Evolutionary conservation across 2,113 vertebrate genomes (phyloP).

Genomic region (Peromyscus maniculatus): DNA sequence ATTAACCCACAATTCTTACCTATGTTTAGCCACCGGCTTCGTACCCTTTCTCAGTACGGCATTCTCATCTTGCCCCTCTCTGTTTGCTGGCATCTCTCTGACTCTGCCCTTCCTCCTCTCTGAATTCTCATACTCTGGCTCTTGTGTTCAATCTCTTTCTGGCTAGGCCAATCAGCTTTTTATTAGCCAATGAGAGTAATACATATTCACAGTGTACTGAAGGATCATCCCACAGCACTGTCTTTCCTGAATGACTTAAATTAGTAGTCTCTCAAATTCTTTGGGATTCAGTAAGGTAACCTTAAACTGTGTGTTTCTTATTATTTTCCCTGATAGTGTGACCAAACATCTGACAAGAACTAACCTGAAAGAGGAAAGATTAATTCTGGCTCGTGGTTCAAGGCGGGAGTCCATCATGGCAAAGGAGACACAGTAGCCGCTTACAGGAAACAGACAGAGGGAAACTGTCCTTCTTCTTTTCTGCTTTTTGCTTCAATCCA

Average conservation of each 20-base stretch:
- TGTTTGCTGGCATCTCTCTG: too few species aligned
- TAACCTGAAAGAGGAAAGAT: not conserved
- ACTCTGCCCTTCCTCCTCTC: too few species aligned
- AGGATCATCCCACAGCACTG: not conserved
- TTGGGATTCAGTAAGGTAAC: conserved; percentile 1
- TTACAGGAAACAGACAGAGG: not conserved
- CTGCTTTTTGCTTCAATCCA: not conserved
- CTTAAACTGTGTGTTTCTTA: conserved; percentile 27
- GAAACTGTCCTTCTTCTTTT: not conserved
- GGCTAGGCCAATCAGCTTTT: too few species aligned
- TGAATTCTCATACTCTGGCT: too few species aligned
- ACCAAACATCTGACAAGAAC: not conserved
- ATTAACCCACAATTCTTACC: too few species aligned
- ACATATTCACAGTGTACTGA: too few species aligned
- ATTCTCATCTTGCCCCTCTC: too few species aligned
- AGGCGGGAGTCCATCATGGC: not conserved
- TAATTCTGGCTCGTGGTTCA: too few species aligned
- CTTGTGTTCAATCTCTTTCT: too few species aligned
- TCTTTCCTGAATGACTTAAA: not conserved
- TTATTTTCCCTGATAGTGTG: not conserved
- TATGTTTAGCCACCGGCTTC: too few species aligned
- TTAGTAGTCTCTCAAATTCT: conserved; percentile 29
- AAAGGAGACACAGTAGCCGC: not conserved
- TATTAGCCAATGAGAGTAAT: too few species aligned
- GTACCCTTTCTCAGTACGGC: too few species aligned